Evolutionary conservation across 1,140 invertebrate species (phyloP).

Genomic region (Heliconius eleuchia): DNA sequence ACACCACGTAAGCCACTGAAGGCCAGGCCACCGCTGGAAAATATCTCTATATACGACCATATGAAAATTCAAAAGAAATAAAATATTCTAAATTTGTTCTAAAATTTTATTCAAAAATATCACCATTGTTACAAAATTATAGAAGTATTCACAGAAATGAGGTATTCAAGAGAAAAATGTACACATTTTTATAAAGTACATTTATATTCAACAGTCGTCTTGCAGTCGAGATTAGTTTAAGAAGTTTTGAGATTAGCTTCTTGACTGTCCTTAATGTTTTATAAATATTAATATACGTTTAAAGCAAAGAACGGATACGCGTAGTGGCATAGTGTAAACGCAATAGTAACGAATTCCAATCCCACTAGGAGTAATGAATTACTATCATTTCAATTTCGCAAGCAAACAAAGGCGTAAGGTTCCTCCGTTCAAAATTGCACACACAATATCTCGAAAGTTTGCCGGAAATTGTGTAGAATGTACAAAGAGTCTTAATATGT

Average conservation of each 20-base stretch:
- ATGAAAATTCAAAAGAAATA: background rate
- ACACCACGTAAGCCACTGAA: too few relatives aligned
- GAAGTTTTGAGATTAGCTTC: slow-evolving; percentile 5
- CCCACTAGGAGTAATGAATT: too few relatives aligned
- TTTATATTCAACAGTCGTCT: background rate
- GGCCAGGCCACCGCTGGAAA: too few relatives aligned
- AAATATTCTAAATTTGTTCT: background rate
- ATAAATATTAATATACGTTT: background rate
- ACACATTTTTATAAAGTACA: background rate
- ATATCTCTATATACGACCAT: too few relatives aligned
- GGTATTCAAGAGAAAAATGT: background rate
- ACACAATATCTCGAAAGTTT: too few relatives aligned
- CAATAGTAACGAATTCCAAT: too few relatives aligned
- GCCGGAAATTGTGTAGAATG: too few relatives aligned
- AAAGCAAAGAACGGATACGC: background rate
- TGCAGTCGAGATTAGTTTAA: background rate
- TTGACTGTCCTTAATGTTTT: background rate
- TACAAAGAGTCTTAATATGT: too few relatives aligned
- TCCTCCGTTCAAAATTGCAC: too few relatives aligned
- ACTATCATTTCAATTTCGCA: too few relatives aligned
- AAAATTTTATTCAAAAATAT: background rate
- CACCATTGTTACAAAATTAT: slow-evolving; percentile 2
- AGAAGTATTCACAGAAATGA: slow-evolving; percentile 17
- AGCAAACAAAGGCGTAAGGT: too few relatives aligned
- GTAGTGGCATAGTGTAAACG: too few relatives aligned